Evolutionary conservation across 2,888 invertebrate genomes (phyloP).

Genomic region (Hirtodrosophila cameraria): DNA sequence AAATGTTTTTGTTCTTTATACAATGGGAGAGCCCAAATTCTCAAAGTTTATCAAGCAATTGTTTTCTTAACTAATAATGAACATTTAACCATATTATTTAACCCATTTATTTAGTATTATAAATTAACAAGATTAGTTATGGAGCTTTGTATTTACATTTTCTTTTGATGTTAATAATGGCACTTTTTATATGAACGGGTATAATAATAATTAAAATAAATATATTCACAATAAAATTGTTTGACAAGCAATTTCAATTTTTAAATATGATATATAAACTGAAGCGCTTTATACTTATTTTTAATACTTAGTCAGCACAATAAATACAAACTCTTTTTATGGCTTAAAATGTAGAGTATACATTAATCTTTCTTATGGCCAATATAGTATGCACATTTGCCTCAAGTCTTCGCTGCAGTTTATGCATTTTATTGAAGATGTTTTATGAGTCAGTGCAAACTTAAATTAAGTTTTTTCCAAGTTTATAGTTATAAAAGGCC

Average conservation of each 20-base stretch:
- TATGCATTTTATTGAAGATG: constrained; percentile 1
- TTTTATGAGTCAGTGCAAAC: constrained; percentile 1
- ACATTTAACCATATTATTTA: constrained; percentile 4
- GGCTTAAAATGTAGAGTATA: no score
- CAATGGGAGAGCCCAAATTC: constrained; percentile 2
- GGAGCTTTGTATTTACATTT: no score
- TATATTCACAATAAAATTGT: no score
- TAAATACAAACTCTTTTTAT: no score
- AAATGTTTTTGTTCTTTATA: constrained; percentile 38
- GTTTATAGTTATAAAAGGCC: constrained; percentile 2
- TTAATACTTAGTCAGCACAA: background rate
- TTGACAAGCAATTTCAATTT: no score
- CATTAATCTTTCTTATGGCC: no score
- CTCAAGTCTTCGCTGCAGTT: constrained; percentile 2
- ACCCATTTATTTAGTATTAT: constrained; percentile 18
- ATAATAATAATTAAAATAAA: constrained; percentile 2
- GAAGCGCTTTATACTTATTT: background rate
- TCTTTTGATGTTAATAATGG: no score
- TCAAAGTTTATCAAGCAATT: constrained; percentile 8
- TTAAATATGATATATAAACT: no score
- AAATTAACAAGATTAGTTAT: no score
- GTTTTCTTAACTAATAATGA: background rate
- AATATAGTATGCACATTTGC: constrained; percentile 5
- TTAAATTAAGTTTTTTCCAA: background rate
- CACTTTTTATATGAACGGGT: no score